A percentile compares a stretch with the other conserved stretches of the same genome.
These are phyloP conservation scores for Sterrhoptilus dennistouni DNA, from an alignment of 2,113 vertebrate species.

Conservation along the genomic window DNA sequence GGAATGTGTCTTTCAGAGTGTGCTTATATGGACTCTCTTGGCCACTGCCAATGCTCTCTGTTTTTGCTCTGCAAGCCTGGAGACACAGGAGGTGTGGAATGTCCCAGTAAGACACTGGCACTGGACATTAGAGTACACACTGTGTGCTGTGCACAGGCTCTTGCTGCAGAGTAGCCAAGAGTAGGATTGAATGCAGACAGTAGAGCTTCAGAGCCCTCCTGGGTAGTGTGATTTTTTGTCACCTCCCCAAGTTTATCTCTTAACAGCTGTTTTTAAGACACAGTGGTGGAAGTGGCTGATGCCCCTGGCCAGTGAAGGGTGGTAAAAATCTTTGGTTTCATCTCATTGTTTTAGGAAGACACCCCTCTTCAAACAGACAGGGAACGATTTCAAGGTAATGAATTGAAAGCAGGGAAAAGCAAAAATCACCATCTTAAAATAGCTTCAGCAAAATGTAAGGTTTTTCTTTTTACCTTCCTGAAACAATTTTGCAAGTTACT, in stretches of 20 bases:
- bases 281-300: background rate
- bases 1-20: background rate
- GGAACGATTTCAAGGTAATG: background rate
- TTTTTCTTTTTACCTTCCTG: background rate
- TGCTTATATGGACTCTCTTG: background rate
- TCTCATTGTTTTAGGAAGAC: background rate
- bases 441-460: background rate
- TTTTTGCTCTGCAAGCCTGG: background rate
- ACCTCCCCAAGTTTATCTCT: background rate
- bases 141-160: background rate
- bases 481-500: background rate
- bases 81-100: background rate
- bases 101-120: background rate
- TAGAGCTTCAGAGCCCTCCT: background rate
- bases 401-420: background rate
- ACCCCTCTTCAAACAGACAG: background rate
- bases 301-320: background rate
- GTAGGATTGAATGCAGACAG: background rate
- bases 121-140: rapidly evolving
- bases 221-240: background rate
- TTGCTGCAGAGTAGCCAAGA: background rate
- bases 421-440: background rate
- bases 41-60: background rate
- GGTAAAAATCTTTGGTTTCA: background rate
- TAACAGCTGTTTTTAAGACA: background rate